Evolutionary conservation across 2,888 invertebrate genomes (phyloP).

Genomic region (Tetramorium bicarinatum): DNA sequence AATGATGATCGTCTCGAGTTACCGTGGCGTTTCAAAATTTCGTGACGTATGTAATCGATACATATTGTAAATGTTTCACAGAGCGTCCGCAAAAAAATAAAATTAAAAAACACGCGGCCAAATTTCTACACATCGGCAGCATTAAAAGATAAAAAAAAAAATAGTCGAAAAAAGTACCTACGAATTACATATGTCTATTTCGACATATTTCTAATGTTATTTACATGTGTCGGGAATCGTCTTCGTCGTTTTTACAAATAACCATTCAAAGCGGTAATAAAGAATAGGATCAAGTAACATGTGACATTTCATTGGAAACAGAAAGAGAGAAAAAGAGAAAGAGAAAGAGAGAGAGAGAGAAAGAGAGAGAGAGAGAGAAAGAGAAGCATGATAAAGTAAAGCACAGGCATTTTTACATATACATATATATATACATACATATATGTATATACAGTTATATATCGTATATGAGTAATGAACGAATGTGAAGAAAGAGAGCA

Average conservation of each 20-base stretch:
- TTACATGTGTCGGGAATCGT: constrained; percentile 45
- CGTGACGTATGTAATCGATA: constrained; percentile 1
- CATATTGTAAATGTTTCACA: constrained; percentile 11
- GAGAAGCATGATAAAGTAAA: constrained; percentile 74
- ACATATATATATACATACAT: constrained; percentile 53
- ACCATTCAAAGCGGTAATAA: constrained; percentile 75
- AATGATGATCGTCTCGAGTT: constrained; percentile 27
- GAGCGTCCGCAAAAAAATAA: background rate
- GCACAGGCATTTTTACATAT: constrained; percentile 76
- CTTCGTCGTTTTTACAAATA: constrained; percentile 64
- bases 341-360: constrained; percentile 61
- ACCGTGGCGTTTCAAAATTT: constrained; percentile 23
- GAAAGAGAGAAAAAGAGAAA: constrained; percentile 75
- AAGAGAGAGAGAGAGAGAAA: constrained; percentile 75
- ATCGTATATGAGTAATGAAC: constrained; percentile 66
- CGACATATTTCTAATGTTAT: constrained; percentile 36
- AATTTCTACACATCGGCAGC: constrained; percentile 28
- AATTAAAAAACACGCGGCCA: background rate
- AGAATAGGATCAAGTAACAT: constrained; percentile 71
- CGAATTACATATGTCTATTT: constrained; percentile 14
- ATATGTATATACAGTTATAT: constrained; percentile 71
- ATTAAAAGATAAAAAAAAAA: background rate
- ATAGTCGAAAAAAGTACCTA: constrained; percentile 5
- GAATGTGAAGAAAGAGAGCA: constrained; percentile 73
- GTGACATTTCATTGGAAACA: constrained; percentile 71